Percentiles rank a stretch among this genome's conserved stretches.
Evolutionary conservation across 2,888 invertebrate species (phyloP).

Genomic region (Amiota communis): DNA sequence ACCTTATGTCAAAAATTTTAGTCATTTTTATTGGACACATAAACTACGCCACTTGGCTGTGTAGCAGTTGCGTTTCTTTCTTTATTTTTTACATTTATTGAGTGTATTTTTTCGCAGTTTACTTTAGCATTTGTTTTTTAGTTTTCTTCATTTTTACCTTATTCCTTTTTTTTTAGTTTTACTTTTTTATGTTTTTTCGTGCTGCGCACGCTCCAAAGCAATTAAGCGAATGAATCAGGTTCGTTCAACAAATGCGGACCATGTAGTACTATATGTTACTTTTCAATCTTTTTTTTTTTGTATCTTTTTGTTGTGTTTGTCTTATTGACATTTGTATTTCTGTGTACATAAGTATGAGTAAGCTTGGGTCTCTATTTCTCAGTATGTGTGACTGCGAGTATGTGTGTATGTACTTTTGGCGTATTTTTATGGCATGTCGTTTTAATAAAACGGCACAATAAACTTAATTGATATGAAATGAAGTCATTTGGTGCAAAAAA

Average conservation of each 20-base stretch:
- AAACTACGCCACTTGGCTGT: conserved; percentile 19
- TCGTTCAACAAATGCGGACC: conserved; percentile 53
- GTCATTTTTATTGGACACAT: conserved; percentile 56
- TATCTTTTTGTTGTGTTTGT: conserved; percentile 9
- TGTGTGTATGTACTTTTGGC: conserved; percentile 41
- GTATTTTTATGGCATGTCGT: conserved; percentile 42
- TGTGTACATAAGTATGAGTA: background rate
- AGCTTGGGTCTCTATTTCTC: conserved; percentile 3
- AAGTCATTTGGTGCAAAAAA: conserved; percentile 68
- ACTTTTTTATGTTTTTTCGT: conserved; percentile 4
- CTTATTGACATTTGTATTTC: conserved; percentile 27
- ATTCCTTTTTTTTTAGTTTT: conserved; percentile 29
- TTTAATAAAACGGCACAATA: conserved; percentile 59
- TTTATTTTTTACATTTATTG: conserved; percentile 45
- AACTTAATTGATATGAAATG: conserved; percentile 72
- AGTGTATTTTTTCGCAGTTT: conserved; percentile 9
- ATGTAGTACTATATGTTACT: conserved; percentile 18
- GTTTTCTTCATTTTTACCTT: conserved; percentile 44
- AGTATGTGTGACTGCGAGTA: conserved; percentile 6
- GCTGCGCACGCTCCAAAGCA: conserved; percentile 66
- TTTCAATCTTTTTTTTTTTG: conserved; percentile 32
- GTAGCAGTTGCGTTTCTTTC: background rate
- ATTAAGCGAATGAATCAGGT: conserved; percentile 69
- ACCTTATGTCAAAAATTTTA: conserved; percentile 54
- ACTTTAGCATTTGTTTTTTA: conserved; percentile 42